Evolutionary conservation across 2,797 vertebrate species (phyloP).

Genomic region (Emydoidea blandingii): DNA sequence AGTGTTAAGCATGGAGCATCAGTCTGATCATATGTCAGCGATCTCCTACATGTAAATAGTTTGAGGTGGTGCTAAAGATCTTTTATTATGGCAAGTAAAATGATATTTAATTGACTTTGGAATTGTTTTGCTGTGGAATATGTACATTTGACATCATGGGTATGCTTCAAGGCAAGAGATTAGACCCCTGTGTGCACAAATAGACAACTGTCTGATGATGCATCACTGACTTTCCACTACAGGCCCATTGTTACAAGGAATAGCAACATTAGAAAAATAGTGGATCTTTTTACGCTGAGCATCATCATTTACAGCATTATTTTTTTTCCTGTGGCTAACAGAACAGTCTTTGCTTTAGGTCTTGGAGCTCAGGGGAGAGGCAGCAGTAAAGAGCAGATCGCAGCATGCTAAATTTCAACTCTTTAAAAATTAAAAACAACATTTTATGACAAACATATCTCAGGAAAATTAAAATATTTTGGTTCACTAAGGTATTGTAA

Average conservation of each 20-base stretch:
- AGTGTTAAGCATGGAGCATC: neutral
- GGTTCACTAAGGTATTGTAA: slow-evolving; percentile 23
- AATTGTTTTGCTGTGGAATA: neutral
- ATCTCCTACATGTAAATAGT: neutral
- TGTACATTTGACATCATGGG: neutral
- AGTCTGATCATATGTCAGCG: neutral
- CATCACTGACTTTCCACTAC: neutral
- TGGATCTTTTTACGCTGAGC: slow-evolving; percentile 10
- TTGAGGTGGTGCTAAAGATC: neutral
- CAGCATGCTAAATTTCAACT: slow-evolving; percentile 33
- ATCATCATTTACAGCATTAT: neutral
- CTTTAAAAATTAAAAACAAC: slow-evolving; percentile 66
- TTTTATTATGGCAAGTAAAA: neutral
- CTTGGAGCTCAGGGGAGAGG: slow-evolving; percentile 1
- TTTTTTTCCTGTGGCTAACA: slow-evolving; percentile 22
- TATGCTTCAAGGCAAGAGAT: neutral
- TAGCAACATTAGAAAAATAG: neutral
- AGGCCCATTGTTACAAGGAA: neutral
- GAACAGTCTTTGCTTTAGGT: slow-evolving; percentile 15
- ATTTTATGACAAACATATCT: slow-evolving; percentile 21
- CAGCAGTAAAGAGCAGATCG: neutral
- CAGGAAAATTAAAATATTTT: slow-evolving; percentile 50
- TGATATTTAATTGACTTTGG: neutral
- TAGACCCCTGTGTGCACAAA: neutral
- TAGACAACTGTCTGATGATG: neutral